These are phyloP conservation scores for Hoplias malabaricus DNA, from an alignment of 2,113 vertebrate genomes.

Conservation along the genomic window DNA sequence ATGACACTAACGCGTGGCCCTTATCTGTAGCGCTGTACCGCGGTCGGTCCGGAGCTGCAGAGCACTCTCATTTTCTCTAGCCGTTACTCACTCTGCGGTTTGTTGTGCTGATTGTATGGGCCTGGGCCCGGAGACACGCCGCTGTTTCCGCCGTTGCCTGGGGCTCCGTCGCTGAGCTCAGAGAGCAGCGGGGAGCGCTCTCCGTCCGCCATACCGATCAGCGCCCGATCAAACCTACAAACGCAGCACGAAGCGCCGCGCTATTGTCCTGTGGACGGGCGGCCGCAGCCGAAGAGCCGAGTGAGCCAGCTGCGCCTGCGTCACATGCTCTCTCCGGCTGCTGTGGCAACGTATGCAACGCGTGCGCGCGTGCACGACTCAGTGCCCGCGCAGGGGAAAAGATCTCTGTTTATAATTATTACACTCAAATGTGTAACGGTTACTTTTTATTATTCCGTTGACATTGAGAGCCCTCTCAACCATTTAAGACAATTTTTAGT, in stretches of 20 bases:
- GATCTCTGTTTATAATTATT: not conserved
- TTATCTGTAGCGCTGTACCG: not conserved
- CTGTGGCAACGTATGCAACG: slow-evolving; percentile 57
- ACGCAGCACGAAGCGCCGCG: slow-evolving; percentile 36
- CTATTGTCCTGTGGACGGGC: too few relatives aligned
- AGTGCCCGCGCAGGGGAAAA: not conserved
- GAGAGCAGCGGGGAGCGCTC: slow-evolving; percentile 80
- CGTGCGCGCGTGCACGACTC: slow-evolving; percentile 34
- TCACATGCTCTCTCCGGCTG: slow-evolving; percentile 69
- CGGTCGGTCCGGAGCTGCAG: not conserved
- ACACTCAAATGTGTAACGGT: not conserved
- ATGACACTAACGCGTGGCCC: not conserved
- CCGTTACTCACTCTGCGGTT: slow-evolving; percentile 74
- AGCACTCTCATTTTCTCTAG: not conserved
- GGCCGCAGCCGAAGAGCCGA: slow-evolving; percentile 26
- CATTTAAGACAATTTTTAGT: too few relatives aligned
- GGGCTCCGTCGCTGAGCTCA: slow-evolving; percentile 74
- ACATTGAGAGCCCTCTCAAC: too few relatives aligned
- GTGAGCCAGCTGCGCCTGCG: slow-evolving; percentile 62
- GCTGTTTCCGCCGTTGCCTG: slow-evolving; percentile 68
- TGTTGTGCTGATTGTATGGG: slow-evolving; percentile 69
- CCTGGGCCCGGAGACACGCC: slow-evolving; percentile 69
- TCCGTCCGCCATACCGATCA: slow-evolving; percentile 81
- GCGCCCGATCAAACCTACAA: too few relatives aligned
- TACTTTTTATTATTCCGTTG: not conserved